Evolutionary conservation across 2,888 invertebrate genomes (phyloP), one percentile per base, ranked within the genome.

Genomic region (Temnothorax rugatulus): DNA sequence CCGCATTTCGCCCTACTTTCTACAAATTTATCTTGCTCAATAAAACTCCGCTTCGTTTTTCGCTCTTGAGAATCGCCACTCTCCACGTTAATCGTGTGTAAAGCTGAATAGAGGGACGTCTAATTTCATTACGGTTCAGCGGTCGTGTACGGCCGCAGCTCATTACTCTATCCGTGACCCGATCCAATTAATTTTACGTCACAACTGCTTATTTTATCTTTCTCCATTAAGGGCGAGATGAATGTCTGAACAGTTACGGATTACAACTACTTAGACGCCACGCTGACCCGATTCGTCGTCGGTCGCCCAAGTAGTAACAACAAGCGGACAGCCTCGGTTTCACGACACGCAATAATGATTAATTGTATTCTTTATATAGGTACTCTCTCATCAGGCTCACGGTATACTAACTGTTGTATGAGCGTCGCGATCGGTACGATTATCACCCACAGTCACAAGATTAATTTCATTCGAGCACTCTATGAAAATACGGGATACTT

Each of bases 131-230:
- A 79, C 21, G 57, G 47, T 47, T 59, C 59, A 69, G 71, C 57
- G 71, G 71, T 79, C 34, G 25, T 47, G 59, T 38, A 59, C 47
- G 18, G 59, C 71, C 79, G 57, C 79, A 18, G 47, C 79, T 79
- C 79, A 38, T 79, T 79, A 79, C 71, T 59, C 47, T 59, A 38
- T 18, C 25, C 57, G 69, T 47, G 34, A 41, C 41, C 34, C 57
- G 71, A 71, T 69, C 69, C 47, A 71, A 79, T 71, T 79, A 79
- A 79, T 71, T 47, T 71, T 79, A 69, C 71, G 38, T 71, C 79
- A 71, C 59, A 29, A 41, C 7, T 38, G 52, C 18, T 44, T 34
- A n/a, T 68, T 76, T 52, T 38, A 18, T 38, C 52, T 79, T 11
- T 44, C 68, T 54, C 54, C 15, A 7, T 29, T n/a, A 21, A 57